A percentile compares a stretch with the other conserved stretches of the same genome.
phyloP scores from a whole-genome alignment of 2,113 vertebrate genomes.

The Toxotes jaculatrix region DNA sequence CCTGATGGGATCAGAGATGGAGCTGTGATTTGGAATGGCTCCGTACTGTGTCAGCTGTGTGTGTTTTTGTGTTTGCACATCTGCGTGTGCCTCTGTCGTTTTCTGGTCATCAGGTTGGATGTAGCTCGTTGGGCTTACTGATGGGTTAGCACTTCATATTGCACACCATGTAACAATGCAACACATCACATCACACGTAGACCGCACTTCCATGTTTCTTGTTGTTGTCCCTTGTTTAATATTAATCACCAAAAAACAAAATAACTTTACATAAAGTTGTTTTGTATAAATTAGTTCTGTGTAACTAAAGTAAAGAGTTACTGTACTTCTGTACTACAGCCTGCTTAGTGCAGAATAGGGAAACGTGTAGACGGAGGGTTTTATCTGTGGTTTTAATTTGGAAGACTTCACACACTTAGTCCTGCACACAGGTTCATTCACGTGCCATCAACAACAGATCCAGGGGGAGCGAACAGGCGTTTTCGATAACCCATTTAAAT shows the following conservation, averaged over 20 bases:
- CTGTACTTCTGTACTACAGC: too few species aligned
- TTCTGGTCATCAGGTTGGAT: conserved; percentile 26
- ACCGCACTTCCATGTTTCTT: background rate
- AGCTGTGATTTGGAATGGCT: conserved; percentile 51
- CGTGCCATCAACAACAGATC: background rate
- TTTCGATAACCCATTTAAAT: background rate
- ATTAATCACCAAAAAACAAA: background rate
- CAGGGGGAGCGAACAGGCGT: background rate
- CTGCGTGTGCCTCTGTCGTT: conserved; percentile 35
- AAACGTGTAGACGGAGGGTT: too few species aligned
- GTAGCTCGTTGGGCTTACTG: background rate
- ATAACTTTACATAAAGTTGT: background rate
- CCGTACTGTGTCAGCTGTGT: conserved; percentile 15
- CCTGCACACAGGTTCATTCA: background rate
- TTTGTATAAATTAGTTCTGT: background rate
- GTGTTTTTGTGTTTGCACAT: conserved; percentile 39
- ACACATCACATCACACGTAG: background rate
- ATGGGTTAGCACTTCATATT: background rate
- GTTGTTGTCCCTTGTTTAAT: background rate
- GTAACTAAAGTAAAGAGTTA: background rate
- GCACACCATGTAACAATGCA: conserved; percentile 2
- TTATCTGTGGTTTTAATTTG: too few species aligned
- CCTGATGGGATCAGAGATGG: conserved; percentile 58
- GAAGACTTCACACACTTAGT: too few species aligned
- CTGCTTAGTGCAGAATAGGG: too few species aligned